A percentile compares a stretch with the other conserved stretches of the same genome.
These are phyloP conservation scores for Bicyclus anynana DNA, from an alignment of 1,140 invertebrate species.

Conservation along the genomic window DNA sequence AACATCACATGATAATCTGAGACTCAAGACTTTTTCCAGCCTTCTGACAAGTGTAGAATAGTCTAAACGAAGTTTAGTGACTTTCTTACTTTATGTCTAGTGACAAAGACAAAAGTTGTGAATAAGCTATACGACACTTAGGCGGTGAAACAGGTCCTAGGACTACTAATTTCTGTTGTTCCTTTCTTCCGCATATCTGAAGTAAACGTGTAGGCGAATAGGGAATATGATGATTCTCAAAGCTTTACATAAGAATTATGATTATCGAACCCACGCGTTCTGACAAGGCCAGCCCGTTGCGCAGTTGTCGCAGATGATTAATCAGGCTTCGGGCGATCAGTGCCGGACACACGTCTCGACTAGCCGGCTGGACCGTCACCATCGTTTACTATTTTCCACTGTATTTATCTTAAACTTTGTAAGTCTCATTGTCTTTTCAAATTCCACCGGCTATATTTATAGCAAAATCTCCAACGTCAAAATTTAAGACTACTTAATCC, in stretches of 20 bases:
- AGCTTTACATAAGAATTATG: slow-evolving; percentile 56
- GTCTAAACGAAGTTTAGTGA: no score
- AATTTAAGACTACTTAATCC: not conserved
- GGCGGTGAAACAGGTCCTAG: no score
- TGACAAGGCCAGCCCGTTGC: slow-evolving; percentile 60
- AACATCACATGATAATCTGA: no score
- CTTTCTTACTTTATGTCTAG: no score
- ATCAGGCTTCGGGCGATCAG: slow-evolving; percentile 57
- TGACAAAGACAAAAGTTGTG: no score
- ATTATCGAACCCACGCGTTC: slow-evolving; percentile 58
- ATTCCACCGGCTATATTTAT: not conserved
- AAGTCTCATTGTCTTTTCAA: slow-evolving; percentile 7
- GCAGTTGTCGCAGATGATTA: slow-evolving; percentile 71
- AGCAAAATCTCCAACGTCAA: not conserved
- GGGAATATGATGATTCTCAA: slow-evolving; percentile 47
- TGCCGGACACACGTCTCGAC: slow-evolving; percentile 56
- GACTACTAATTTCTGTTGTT: not conserved
- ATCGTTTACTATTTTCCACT: not conserved
- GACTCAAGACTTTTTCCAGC: no score
- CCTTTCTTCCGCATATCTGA: slow-evolving; percentile 36
- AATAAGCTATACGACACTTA: no score
- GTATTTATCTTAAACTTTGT: not conserved
- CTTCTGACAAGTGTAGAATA: no score
- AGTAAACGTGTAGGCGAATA: slow-evolving; percentile 21
- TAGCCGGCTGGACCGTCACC: slow-evolving; percentile 6